These are phyloP conservation scores for Lacanobia wlatinum DNA, from an alignment of 2,888 invertebrate genomes.

Conservation along the genomic window DNA sequence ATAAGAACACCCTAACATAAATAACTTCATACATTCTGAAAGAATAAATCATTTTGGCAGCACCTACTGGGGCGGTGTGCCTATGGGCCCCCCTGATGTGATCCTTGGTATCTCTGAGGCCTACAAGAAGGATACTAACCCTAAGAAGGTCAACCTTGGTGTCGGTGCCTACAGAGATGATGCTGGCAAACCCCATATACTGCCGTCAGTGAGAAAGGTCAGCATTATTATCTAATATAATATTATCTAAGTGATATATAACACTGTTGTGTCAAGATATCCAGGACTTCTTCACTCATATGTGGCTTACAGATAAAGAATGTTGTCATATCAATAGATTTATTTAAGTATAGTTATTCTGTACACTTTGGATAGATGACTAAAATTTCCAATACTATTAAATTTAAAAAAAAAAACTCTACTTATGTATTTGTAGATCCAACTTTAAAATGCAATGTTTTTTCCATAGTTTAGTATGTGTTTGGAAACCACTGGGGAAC, in stretches of 20 bases:
- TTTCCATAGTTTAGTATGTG: not conserved
- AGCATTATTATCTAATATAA: slow-evolving; percentile 35
- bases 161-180: slow-evolving; percentile 99
- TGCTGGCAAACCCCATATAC: slow-evolving; percentile 98
- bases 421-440: not conserved
- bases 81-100: slow-evolving; percentile 99
- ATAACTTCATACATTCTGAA: not conserved
- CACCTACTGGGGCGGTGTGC: slow-evolving; percentile 96
- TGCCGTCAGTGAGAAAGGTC: slow-evolving; percentile 96
- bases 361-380: not conserved
- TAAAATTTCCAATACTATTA: not conserved
- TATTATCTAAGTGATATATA: not conserved
- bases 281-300: not conserved
- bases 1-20: not conserved
- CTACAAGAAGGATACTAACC: slow-evolving; percentile 96
- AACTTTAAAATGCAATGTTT: not conserved
- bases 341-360: not conserved
- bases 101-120: slow-evolving; percentile 99
- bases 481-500: not conserved
- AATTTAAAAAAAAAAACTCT: too few relatives aligned
- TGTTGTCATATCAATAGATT: not conserved
- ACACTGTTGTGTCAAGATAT: slow-evolving; percentile 2
- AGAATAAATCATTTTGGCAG: slow-evolving; percentile 82
- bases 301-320: slow-evolving; percentile 2
- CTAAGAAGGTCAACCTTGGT: slow-evolving; percentile 99